A percentile compares a stretch with the other conserved stretches of the same genome.
phyloP scores from a whole-genome alignment of 2,113 vertebrate species.

The Hydrochoerus hydrochaeris region DNA sequence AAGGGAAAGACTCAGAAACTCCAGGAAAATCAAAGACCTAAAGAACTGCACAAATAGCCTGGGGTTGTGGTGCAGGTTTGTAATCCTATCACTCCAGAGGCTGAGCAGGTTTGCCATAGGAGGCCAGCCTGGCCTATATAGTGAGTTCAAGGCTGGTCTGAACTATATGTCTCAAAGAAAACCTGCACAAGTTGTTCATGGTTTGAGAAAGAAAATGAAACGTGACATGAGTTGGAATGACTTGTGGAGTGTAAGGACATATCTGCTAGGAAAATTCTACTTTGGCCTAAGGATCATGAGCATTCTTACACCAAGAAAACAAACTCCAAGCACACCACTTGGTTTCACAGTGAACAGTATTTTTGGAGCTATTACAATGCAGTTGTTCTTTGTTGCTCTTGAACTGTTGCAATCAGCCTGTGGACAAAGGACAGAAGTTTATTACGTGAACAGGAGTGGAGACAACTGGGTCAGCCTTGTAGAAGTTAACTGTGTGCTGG shows the following conservation, averaged over 20 bases:
- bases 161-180: not conserved
- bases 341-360: not conserved
- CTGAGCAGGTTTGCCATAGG: not conserved
- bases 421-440: not conserved
- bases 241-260: not conserved
- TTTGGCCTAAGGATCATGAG: not conserved
- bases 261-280: constrained; percentile 10
- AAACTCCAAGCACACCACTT: not conserved
- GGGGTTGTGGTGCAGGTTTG: not conserved
- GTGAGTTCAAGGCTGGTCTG: not conserved
- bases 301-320: not conserved
- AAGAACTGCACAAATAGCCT: not conserved
- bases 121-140: not conserved
- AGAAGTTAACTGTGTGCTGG: not conserved
- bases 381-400: not conserved
- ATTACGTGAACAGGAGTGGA: not conserved
- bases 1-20: not conserved
- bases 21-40: not conserved
- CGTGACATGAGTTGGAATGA: not conserved
- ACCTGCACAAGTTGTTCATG: not conserved
- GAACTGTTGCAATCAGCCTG: not conserved
- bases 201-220: not conserved
- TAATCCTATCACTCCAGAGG: not conserved
- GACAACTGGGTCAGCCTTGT: not conserved
- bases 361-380: not conserved